Evolutionary conservation across 2,113 vertebrate species (phyloP), one percentile per base, ranked within the genome.

Genomic region (Barnardius zonarius): DNA sequence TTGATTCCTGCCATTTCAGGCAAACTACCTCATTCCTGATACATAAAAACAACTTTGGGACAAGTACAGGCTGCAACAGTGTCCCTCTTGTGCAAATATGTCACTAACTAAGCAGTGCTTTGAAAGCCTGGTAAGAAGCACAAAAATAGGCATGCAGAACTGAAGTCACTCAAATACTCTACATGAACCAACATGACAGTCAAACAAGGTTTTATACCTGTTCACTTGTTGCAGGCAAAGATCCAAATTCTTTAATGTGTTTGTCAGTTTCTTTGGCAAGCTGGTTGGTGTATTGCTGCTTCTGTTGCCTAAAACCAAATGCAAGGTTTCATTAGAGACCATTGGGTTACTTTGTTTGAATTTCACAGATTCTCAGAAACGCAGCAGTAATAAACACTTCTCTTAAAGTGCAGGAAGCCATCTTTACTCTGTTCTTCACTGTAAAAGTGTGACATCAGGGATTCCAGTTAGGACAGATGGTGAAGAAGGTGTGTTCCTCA

Each of bases 181-280:
- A 62, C 57, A 57, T 24, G 84, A 96, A 62, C 22, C 68, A 94
- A 90, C n/a, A 44, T 3, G 35, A 93, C 2, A 44, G 52, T 95
- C 82, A 96, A 91, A 95, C 54, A 79, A 76, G 20, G 3, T 92
- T 92, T 91, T 41, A 86, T 98, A 98, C 98, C 98, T 98, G 98
- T 96, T 99, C 99, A 54, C 97, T 97, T 30, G 98, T 98, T 15
- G 98, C 98, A 63, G 99, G 98, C 93, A 99, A 98, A 39, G 98
- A 98, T 92, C 98, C 98, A 97, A 99, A 99, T n/a, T 99, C 98
- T 96, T 99, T 99, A 88, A 99, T 98, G 84, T 98, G 98, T 95
- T 98, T 98, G 96, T 99, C 99, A 20, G 99, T 99, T 92, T 99
- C 99, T 98, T 99, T 99, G 76, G 99, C 99, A 61, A 99, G 98